A percentile compares a stretch with the other conserved stretches of the same genome.
Evolutionary conservation across 2,113 vertebrate genomes (phyloP).

Genomic region (Pithys albifrons): DNA sequence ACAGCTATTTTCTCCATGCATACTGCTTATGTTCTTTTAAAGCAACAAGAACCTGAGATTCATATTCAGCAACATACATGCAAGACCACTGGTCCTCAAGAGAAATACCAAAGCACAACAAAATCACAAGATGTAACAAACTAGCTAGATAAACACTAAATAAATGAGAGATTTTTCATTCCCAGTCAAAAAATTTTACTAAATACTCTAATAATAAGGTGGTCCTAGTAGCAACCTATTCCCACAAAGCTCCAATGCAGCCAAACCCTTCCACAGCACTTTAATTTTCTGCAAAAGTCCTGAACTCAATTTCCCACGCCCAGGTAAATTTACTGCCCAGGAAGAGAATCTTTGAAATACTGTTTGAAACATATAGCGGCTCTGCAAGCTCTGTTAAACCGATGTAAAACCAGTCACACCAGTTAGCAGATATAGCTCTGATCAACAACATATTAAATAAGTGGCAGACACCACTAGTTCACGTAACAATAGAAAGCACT

Average conservation of each 20-base stretch:
- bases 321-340: not conserved
- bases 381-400: not conserved
- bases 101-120: not conserved
- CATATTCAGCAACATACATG: not conserved
- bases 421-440: not conserved
- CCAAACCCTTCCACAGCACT: not conserved
- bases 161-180: not conserved
- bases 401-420: not conserved
- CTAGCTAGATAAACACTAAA: not conserved
- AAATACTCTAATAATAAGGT: not conserved
- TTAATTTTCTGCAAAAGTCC: not conserved
- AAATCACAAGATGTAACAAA: not conserved
- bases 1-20: not conserved
- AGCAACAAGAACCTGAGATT: not conserved
- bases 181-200: not conserved
- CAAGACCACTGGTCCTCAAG: not conserved
- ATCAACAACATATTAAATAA: not conserved
- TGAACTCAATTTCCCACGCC: rapidly evolving
- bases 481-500: not conserved
- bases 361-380: not conserved
- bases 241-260: not conserved
- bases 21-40: not conserved
- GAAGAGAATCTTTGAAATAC: not conserved
- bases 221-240: not conserved
- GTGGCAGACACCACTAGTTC: not conserved